These are phyloP conservation scores for Tinea semifulvella DNA, from an alignment of 2,888 invertebrate species.

Conservation along the genomic window DNA sequence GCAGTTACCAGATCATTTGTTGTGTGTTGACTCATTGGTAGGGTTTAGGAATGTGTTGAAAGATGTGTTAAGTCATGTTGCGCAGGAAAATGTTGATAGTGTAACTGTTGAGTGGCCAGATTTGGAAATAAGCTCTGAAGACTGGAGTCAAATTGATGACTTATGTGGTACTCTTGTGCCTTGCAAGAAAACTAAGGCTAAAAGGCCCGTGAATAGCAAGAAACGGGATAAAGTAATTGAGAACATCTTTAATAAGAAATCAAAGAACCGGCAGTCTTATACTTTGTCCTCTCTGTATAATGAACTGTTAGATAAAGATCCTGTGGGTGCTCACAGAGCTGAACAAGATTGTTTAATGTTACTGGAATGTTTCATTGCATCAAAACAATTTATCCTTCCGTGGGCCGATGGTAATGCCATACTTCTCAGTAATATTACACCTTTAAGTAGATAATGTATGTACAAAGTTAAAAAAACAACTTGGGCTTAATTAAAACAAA, in stretches of 20 bases:
- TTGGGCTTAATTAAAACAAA: too few relatives aligned
- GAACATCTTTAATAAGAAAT: conserved; percentile 16
- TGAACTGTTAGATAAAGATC: conserved; percentile 53
- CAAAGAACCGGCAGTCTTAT: conserved; percentile 33
- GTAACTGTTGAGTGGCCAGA: conserved; percentile 34
- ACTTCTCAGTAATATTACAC: conserved; percentile 30
- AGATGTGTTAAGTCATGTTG: conserved; percentile 18
- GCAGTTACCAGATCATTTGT: conserved; percentile 54
- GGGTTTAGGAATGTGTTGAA: conserved; percentile 64
- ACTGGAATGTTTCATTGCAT: conserved; percentile 65
- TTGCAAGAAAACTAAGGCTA: conserved; percentile 18
- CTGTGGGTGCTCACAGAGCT: conserved; percentile 68
- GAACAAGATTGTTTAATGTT: conserved; percentile 75
- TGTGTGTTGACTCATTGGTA: conserved; percentile 73
- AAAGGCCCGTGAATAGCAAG: conserved; percentile 11
- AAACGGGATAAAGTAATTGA: conserved; percentile 11
- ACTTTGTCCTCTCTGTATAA: conserved; percentile 63
- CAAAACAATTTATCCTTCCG: conserved; percentile 64
- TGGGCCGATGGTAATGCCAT: conserved; percentile 51
- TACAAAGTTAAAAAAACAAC: too few relatives aligned
- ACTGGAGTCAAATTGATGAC: conserved; percentile 39
- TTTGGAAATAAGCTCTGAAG: conserved; percentile 35
- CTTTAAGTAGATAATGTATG: conserved; percentile 25
- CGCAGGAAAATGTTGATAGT: conserved; percentile 21
- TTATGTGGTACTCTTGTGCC: conserved; percentile 23